Conservation (phyloP, 2,797 vertebrate species). For the Cyclopterus lumpus region DNA sequence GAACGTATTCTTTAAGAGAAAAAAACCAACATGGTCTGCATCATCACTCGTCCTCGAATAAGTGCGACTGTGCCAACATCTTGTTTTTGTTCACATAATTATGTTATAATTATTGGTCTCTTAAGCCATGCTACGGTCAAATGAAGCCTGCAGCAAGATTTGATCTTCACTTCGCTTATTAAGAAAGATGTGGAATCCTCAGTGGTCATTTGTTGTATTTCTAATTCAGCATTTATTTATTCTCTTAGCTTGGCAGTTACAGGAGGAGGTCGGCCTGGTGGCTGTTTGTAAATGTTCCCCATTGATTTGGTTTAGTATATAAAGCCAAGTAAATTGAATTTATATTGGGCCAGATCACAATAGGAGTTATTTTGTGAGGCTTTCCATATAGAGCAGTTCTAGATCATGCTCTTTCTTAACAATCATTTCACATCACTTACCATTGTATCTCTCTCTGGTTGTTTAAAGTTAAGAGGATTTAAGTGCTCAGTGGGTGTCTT, state of each 20-base stretch:
- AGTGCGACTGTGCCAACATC: neutral
- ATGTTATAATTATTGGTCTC: neutral
- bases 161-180: neutral
- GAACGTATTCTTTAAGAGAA: neutral
- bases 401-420: neutral
- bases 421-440: neutral
- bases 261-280: neutral
- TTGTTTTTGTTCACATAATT: neutral
- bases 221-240: neutral
- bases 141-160: neutral
- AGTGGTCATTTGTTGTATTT: neutral
- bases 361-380: neutral
- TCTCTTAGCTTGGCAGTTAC: neutral
- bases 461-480: neutral
- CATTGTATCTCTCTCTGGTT: neutral
- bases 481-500: conserved; percentile 16
- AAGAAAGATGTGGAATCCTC: neutral
- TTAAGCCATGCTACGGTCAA: neutral
- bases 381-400: neutral
- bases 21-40: neutral
- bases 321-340: neutral
- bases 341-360: neutral
- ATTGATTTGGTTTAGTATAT: neutral
- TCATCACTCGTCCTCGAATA: neutral
- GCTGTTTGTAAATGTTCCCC: neutral